Conservation (phyloP, 2,888 invertebrate species). For the Chrysodeixis includens region DNA sequence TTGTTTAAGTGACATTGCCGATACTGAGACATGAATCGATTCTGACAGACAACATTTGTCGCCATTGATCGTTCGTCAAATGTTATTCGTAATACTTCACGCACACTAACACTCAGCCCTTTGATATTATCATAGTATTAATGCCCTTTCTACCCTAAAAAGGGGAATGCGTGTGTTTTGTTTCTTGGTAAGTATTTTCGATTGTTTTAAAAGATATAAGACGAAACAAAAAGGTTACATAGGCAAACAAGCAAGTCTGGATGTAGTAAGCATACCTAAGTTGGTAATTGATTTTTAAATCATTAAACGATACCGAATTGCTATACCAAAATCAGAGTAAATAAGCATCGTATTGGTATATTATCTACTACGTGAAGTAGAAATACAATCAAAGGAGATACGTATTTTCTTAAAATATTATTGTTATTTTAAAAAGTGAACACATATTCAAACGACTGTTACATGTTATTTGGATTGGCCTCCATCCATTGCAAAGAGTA, state of each 20-base stretch:
- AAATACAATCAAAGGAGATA: too few species aligned
- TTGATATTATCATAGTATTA: background rate
- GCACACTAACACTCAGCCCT: background rate
- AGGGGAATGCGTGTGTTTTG: background rate
- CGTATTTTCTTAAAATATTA: too few species aligned
- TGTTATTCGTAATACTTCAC: constrained; percentile 1
- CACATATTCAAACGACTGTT: background rate
- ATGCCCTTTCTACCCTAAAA: background rate
- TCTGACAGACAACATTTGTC: background rate
- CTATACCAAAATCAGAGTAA: too few species aligned
- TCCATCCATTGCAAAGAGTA: too few species aligned
- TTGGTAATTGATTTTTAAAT: too few species aligned
- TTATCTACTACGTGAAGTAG: too few species aligned
- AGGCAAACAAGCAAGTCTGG: too few species aligned
- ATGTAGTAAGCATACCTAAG: background rate
- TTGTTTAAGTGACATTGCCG: background rate
- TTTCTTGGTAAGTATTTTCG: background rate
- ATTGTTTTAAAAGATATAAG: too few species aligned
- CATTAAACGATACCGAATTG: too few species aligned
- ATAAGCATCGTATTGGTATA: background rate
- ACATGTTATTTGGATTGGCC: background rate
- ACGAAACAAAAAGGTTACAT: too few species aligned
- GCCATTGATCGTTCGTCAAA: background rate
- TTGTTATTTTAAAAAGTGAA: background rate
- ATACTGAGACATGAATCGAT: background rate